Base-by-base conservation (phyloP, 2,797 vertebrate genomes). In the Myripristis jacobus region DNA sequence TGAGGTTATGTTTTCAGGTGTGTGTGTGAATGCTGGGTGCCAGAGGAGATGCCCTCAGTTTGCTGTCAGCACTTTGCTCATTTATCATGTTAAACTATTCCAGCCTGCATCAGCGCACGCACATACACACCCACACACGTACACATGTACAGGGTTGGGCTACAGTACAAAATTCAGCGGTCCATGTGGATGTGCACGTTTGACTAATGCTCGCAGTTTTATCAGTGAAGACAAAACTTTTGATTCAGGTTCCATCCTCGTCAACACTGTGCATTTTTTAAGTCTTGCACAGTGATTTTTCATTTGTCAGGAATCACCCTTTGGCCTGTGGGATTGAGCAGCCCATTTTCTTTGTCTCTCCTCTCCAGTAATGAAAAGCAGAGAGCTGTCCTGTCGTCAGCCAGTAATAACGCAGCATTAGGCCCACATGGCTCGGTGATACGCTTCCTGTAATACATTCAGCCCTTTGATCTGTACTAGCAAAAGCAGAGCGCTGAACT, bases 371-470 rank as follows among this genome's bases (percentile, higher is more conserved):
- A 91, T 92, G 80, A 91, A 73, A 89, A 79, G 77, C 80, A 80
- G 89, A 81, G 74, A 66, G 69, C 70, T 2, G 59, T 60, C 80
- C 91, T 90, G 89, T 94, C 91, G 66, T 90, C 91, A 82, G 87
- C 81, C 87, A 56, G 66, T 89, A 88, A 92, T 92, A 91, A 91
- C 10, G 55, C 69, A 70, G 80, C 73, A 87, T 89, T 85, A 82
- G 67, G 67, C 68, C 71, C 74, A 71, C 82, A 83, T 65, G 70
- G 73, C 75, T 61, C 21, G 15, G 47, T 80, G 84, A 73, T 66
- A 51, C 72, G 72, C 83, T 75, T 52, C 66, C 67, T 79, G 78
- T 84, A 77, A 61, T 67, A 80, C 83, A 79, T 82, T 67, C 27
- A 71, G 47, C 66, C 62, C 84, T 87, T 86, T 90, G 82, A 91